Conservation (phyloP, 2,113 vertebrate genomes). For the Chamaea fasciata region DNA sequence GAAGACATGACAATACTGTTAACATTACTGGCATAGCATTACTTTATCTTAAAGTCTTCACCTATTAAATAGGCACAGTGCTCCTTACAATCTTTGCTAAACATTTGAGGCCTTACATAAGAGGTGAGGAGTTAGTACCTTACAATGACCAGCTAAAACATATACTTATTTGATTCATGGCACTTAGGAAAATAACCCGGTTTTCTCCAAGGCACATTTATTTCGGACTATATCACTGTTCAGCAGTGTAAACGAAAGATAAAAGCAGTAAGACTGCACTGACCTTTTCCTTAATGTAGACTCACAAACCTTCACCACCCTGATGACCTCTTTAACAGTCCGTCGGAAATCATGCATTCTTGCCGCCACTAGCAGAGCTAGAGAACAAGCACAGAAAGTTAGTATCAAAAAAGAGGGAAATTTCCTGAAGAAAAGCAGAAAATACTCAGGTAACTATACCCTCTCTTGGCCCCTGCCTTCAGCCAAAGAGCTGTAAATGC, state of each 20-base stretch:
- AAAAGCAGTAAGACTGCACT: constrained; percentile 22
- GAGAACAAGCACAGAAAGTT: constrained; percentile 2
- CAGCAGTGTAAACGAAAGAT: neutral
- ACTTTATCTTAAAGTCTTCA: neutral
- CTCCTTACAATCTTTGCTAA: neutral
- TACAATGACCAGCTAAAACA: neutral
- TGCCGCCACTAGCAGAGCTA: constrained; percentile 92
- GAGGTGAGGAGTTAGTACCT: neutral
- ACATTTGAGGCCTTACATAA: neutral
- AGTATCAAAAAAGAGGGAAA: neutral
- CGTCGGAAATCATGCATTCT: constrained; percentile 93
- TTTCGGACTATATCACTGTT: neutral
- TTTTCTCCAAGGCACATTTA: neutral
- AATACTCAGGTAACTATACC: neutral
- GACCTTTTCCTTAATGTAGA: constrained; percentile 91
- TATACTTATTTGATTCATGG: neutral
- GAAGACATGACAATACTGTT: neutral
- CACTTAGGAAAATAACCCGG: neutral
- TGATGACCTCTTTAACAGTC: constrained; percentile 90
- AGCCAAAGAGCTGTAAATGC: neutral
- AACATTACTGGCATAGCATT: neutral
- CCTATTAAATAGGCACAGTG: neutral
- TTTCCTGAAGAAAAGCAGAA: neutral
- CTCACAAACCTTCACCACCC: constrained; percentile 95
- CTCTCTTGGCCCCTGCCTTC: neutral